Conservation (phyloP, 64 coral and sea anemone species). For the Porites australiensis region DNA sequence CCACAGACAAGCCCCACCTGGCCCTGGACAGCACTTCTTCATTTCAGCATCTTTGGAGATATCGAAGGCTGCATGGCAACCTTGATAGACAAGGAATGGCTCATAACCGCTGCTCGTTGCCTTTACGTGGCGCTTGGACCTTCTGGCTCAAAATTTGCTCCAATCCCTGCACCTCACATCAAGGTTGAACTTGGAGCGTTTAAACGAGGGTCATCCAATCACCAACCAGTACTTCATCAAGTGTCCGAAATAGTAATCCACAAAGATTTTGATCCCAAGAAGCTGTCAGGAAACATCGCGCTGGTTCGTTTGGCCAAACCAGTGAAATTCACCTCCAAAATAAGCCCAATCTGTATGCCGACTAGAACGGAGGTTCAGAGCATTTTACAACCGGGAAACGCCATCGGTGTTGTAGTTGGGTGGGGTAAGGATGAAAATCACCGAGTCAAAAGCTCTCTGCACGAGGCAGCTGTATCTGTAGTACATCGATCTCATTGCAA, state of each 20-base stretch:
- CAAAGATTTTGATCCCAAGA: conserved; percentile 71
- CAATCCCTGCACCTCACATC: conserved; percentile 28
- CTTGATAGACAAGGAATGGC: conserved; percentile 88
- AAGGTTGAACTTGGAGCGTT: conserved; percentile 81
- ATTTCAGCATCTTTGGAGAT: conserved; percentile 76
- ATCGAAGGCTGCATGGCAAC: conserved; percentile 94
- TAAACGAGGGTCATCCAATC: conserved; percentile 32
- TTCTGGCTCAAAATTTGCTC: background rate
- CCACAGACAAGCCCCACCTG: conserved; percentile 48
- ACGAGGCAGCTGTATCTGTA: conserved; percentile 64
- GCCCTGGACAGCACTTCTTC: conserved; percentile 87
- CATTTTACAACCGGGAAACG: conserved; percentile 32
- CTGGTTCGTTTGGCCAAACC: conserved; percentile 74
- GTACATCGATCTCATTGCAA: conserved; percentile 56
- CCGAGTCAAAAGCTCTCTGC: conserved; percentile 56
- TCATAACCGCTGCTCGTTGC: conserved; percentile 78
- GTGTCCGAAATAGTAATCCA: conserved; percentile 73
- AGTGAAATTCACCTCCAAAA: conserved; percentile 66
- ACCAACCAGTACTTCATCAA: conserved; percentile 31
- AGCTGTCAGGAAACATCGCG: conserved; percentile 78
- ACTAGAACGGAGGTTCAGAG: conserved; percentile 45
- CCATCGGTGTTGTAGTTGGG: conserved; percentile 75
- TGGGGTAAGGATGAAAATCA: conserved; percentile 73
- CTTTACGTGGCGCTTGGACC: conserved; percentile 31
- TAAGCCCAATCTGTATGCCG: conserved; percentile 88